These are phyloP conservation scores for Monopis laevigella DNA, from an alignment of 2,888 invertebrate genomes.

Conservation along the genomic window DNA sequence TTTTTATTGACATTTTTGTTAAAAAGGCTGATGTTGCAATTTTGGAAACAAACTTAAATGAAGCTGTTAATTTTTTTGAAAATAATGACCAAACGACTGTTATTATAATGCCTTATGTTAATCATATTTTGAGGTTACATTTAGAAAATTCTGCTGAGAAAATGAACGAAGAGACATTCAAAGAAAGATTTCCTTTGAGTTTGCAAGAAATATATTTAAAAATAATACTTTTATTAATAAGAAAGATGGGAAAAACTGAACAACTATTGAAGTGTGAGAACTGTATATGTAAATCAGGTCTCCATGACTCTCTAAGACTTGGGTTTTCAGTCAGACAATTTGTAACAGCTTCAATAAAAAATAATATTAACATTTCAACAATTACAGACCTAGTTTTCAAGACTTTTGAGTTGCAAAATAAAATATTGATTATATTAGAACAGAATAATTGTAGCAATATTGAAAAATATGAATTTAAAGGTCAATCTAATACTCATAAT, in stretches of 20 bases:
- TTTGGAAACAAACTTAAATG: no score
- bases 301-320: slow-evolving; percentile 43
- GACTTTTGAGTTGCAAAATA: slow-evolving; percentile 32
- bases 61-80: no score
- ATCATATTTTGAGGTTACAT: no score
- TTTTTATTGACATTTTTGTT: no score
- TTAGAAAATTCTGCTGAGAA: no score
- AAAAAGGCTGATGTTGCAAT: no score
- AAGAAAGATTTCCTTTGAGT: background rate
- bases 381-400: slow-evolving; percentile 25
- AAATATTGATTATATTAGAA: slow-evolving; percentile 29
- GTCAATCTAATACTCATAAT: slow-evolving; percentile 48
- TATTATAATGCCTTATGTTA: no score
- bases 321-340: slow-evolving; percentile 38
- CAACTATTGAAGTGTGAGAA: slow-evolving; percentile 47
- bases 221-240: slow-evolving; percentile 31
- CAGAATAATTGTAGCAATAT: slow-evolving; percentile 33
- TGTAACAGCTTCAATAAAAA: slow-evolving; percentile 25
- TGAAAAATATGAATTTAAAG: slow-evolving; percentile 37
- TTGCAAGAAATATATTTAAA: background rate
- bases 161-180: no score
- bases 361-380: slow-evolving; percentile 24
- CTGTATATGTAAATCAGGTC: slow-evolving; percentile 34
- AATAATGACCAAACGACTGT: no score
- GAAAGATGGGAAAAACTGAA: slow-evolving; percentile 26